These are phyloP conservation scores for Ceriagrion tenellum DNA, from an alignment of 2,888 invertebrate species.

Conservation along the genomic window DNA sequence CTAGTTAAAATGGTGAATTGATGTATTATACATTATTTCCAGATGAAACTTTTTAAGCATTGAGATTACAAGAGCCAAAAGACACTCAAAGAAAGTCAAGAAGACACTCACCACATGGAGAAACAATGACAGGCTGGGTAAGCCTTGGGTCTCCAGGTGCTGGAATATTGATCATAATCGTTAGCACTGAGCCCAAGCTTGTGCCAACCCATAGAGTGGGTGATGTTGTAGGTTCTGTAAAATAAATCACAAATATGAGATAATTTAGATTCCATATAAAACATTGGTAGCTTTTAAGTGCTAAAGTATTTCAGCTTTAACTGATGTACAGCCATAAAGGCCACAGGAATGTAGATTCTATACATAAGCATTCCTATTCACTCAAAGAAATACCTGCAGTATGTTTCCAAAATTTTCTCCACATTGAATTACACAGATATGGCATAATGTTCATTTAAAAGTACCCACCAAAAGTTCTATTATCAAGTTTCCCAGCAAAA, in stretches of 20 bases:
- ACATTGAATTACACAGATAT: too few relatives aligned
- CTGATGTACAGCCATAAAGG: not conserved
- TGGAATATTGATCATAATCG: conserved; percentile 90
- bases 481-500: too few relatives aligned
- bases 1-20: too few relatives aligned
- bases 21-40: too few relatives aligned
- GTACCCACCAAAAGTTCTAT: too few relatives aligned
- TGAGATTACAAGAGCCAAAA: too few relatives aligned
- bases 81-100: not conserved
- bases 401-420: too few relatives aligned
- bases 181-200: conserved; percentile 96
- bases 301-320: not conserved
- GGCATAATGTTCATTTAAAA: too few relatives aligned
- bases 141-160: conserved; percentile 89
- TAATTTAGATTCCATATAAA: not conserved
- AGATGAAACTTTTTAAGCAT: too few relatives aligned
- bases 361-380: too few relatives aligned
- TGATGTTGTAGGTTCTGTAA: conserved; percentile 88
- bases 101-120: conserved; percentile 87
- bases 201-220: conserved; percentile 99
- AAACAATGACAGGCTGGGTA: conserved; percentile 91
- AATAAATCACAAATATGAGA: conserved; percentile 40
- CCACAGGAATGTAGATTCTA: not conserved
- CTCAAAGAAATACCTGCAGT: too few relatives aligned
- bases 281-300: not conserved